Evolutionary conservation across 2,797 vertebrate genomes (phyloP), one percentile per base, ranked within the genome.

Genomic region (Pipistrellus kuhlii): DNA sequence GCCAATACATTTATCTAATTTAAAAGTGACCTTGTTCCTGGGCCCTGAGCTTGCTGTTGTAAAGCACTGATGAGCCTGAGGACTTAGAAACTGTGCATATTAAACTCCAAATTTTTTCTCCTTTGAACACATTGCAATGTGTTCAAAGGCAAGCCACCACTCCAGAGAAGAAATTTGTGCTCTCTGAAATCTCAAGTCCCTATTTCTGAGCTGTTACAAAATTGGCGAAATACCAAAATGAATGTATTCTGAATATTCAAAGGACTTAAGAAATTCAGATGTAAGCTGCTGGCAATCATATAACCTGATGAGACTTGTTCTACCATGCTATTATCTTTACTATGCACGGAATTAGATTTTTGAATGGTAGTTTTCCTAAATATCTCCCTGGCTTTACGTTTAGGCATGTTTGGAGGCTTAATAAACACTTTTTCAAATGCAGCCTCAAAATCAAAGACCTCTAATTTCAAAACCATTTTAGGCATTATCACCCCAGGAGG

Each of bases 221-320:
- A 80, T 80, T 95, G 88, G 38, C 72, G 27, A 73, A 59, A 72
- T 68, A 78, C 55, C 87, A 87, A 94, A 93, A 88, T 81, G 89
- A 94, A 66, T 46, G 15, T 8, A 92, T 85, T 93, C 93, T 83
- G 75, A 90, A 94, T 95, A 93, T 93, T 97, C 93, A 85, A 94
- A 90, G 68, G 90, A 94, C 90, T 80, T 83, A 84, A 95, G 82
- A 96, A 93, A 95, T 55, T 96, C 88, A 96, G 44, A 73, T 92
- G 46, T 90, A 59, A 95, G 87, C 78, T 85, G 44, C 71, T 86
- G 72, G 81, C 82, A 95, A 81, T 81, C 90, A 44, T 8, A 5
- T 20, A 90, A 84, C 95, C 91, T 95, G 96, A 88, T 88, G 78
- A 69, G 85, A 96, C 95, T 93, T 97, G 96, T 95, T 93, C 82